Percentiles rank a stretch among this genome's conserved stretches.
Evolutionary conservation across 2,888 invertebrate genomes (phyloP).

Genomic region (Uropetala carovei): DNA sequence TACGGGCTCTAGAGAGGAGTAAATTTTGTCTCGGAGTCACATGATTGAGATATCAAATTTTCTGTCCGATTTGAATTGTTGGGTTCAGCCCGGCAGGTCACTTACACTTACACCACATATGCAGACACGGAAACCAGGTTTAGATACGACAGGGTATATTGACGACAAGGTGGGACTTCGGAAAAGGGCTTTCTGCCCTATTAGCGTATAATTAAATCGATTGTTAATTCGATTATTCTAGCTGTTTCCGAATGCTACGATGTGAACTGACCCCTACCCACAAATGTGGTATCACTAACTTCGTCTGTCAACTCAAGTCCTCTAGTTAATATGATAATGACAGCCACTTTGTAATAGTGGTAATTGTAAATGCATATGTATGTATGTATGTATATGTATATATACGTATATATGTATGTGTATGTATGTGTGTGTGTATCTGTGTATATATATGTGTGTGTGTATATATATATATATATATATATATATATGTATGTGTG

Average conservation of each 20-base stretch:
- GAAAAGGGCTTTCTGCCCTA: constrained; percentile 39
- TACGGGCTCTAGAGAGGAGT: background rate
- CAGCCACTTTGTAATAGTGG: background rate
- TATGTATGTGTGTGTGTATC: constrained; percentile 12
- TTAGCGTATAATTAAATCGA: constrained; percentile 43
- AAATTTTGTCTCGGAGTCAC: constrained; percentile 27
- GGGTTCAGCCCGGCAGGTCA: constrained; percentile 15
- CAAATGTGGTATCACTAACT: constrained; percentile 43
- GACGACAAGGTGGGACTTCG: constrained; percentile 33
- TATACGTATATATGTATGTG: background rate
- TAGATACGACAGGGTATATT: constrained; percentile 54
- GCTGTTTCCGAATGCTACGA: constrained; percentile 37
- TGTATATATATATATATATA: constrained; percentile 7
- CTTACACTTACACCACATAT: constrained; percentile 16
- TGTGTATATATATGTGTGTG: background rate
- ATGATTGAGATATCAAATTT: constrained; percentile 23
- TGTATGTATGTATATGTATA: constrained; percentile 7
- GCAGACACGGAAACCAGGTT: constrained; percentile 45
- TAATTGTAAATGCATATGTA: constrained; percentile 33
- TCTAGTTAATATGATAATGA: constrained; percentile 41
- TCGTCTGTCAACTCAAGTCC: constrained; percentile 54
- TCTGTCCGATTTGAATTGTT: constrained; percentile 11
- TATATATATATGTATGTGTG: background rate
- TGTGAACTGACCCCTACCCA: constrained; percentile 46
- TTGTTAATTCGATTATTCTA: constrained; percentile 25